Base-by-base conservation (phyloP, 2,888 invertebrate genomes). In the Amphipyra berbera region DNA sequence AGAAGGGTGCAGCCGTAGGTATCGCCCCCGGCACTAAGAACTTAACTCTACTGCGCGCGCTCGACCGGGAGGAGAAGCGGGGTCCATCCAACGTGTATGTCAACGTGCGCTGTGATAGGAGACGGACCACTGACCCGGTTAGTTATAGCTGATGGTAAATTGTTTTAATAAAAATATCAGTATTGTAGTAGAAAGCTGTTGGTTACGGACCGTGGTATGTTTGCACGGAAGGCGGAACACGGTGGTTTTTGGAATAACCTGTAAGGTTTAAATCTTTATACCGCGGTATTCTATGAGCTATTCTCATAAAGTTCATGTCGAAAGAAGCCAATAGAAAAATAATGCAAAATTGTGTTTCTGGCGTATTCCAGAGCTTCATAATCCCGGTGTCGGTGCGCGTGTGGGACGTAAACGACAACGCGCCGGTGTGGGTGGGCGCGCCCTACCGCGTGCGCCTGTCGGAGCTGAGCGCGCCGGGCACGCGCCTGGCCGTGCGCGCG, bases 361-460 rank as follows among this genome's bases (percentile, higher is more conserved):
- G 0, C 6, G 30, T 30, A 10, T 8, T 53, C 9, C 91, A 97
- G 96, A 97, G 96, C 71, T 97, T 97, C 87, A 96, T 97, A 60
- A 97, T 98, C 83, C 98, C 98, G 0, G 97, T 98, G 38, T 97
- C 97, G 76, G 97, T 98, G 54, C 96, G 98, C 77, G 98, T 98
- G 62, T 98, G 97, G 75, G 98, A 98, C 90, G 98, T 97, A 67
- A 98, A 98, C 89, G 98, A 98, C 92, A 98, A 98, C 91, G 97
- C 98, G 8, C 98, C 98, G 0, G 95, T 95, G 83, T 98, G 98
- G 95, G 94, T 96, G 64, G 97, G 97, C 73, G 97, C 97, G 0
- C 98, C 98, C 0, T 98, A 97, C 90, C 95, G 96, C 49, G 95
- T 97, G 75, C 97, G 98, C 78, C 96, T 98, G 60, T 98, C 98